A percentile compares a stretch with the other conserved stretches of the same genome.
phyloP scores from a whole-genome alignment of 2,888 invertebrate species.

The Nasonovia ribisnigri region DNA sequence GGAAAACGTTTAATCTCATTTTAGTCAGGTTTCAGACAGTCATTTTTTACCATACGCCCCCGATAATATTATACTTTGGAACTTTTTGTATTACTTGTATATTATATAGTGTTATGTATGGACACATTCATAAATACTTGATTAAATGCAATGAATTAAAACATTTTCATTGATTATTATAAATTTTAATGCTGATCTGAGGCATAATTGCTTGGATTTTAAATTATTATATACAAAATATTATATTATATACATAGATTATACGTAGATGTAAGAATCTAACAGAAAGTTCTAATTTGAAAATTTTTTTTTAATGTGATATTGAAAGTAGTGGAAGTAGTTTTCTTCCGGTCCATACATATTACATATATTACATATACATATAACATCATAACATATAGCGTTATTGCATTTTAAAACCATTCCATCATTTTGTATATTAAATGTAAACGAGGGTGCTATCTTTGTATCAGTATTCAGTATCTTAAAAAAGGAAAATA shows the following conservation, averaged over 20 bases:
- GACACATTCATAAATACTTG: not conserved
- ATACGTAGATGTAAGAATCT: not conserved
- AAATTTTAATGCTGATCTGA: not conserved
- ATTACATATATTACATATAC: no score
- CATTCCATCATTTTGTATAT: not conserved
- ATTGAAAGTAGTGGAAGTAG: not conserved
- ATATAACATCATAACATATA: no score
- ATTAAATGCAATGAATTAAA: not conserved
- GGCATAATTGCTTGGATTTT: no score
- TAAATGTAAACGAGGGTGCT: not conserved
- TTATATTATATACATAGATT: no score
- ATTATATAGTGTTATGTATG: not conserved
- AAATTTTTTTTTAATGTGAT: not conserved
- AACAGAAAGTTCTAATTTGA: no score
- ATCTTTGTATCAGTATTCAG: not conserved
- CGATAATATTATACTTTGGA: not conserved
- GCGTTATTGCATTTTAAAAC: no score
- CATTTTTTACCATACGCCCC: not conserved
- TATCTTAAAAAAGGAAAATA: not conserved
- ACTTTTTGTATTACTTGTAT: not conserved
- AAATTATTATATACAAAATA: no score
- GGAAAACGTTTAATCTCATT: constrained; percentile 23
- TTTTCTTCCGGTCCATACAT: not conserved
- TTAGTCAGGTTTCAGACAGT: not conserved
- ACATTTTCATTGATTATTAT: not conserved